Conservation (phyloP, 2,797 vertebrate species). For the Columba guinea region DNA sequence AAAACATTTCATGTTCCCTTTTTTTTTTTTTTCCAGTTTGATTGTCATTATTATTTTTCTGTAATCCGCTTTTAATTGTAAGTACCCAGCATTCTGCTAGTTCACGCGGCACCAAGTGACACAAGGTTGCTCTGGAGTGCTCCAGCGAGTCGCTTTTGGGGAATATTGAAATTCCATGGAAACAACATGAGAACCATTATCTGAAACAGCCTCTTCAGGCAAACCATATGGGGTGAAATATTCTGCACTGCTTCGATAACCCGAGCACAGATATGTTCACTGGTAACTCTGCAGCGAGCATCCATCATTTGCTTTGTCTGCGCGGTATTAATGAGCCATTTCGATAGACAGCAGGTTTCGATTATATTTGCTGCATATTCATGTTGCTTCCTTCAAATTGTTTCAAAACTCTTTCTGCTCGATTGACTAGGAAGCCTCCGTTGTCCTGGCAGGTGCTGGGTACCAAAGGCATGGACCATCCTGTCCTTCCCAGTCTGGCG, state of each 20-base stretch:
- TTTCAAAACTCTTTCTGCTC: slow-evolving; percentile 23
- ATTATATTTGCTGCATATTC: slow-evolving; percentile 48
- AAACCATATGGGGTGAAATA: slow-evolving; percentile 49
- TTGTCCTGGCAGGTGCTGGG: neutral
- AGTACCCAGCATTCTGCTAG: neutral
- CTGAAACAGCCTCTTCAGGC: slow-evolving; percentile 51
- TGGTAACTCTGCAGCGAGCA: slow-evolving; percentile 29
- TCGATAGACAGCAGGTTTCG: slow-evolving; percentile 41
- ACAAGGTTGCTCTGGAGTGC: slow-evolving; percentile 18
- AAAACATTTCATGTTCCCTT: neutral
- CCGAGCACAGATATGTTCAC: neutral
- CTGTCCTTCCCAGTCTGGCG: neutral
- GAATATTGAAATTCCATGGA: slow-evolving; percentile 52
- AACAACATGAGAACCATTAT: slow-evolving; percentile 32
- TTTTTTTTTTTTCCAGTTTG: neutral
- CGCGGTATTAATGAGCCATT: slow-evolving; percentile 58
- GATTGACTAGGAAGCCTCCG: slow-evolving; percentile 2
- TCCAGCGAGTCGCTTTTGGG: slow-evolving; percentile 10
- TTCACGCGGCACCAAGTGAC: neutral
- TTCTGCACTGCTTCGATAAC: neutral
- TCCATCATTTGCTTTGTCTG: slow-evolving; percentile 45
- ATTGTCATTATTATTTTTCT: neutral
- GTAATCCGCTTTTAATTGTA: slow-evolving; percentile 23
- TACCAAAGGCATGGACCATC: neutral
- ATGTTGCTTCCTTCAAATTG: neutral